Base-by-base conservation (phyloP, 2,888 invertebrate genomes). In the Chymomyza procnemis region DNA sequence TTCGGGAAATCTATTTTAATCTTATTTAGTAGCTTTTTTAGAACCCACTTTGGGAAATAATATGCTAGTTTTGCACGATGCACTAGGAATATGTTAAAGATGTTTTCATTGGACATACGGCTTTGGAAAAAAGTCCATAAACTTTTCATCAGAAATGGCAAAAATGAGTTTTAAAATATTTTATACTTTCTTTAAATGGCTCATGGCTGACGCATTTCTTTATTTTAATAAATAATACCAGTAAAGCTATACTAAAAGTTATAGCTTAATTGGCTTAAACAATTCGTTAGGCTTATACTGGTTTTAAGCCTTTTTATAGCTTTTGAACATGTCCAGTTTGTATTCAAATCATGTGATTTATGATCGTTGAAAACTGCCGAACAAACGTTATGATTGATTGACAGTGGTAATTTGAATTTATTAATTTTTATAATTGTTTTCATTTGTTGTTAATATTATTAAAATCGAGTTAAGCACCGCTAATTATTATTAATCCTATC, bases 391-490 rank as follows among this genome's bases (percentile, higher is more conserved):
- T 80, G 86, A 83, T 80, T 80, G 75, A 82, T 85, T 58, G 73
- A 58, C 74, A 48, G 73, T 61, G 46, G 64, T 67, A 72, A 80
- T 71, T 73, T 73, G 64, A 64, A 73, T 62, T 58, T 78, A 83
- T 81, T 76, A 73, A 80, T 68, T 69, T 69, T 74, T 85, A 79
- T 69, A 75, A 76, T 66, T 73, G 66, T 71, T 72, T 73, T 70
- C 12, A 3, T 81, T 75, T 83, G 80, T 76, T 73, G 71, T 78
- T 61, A 74, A 76, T 64, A 67, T 77, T 63, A 71, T 80, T 80
- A 74, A 75, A 81, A 79, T 74, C 65, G 81, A 80, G 73, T 83
- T 78, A 80, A 80, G 66, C 80, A 78, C 75, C 74, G 78, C 74
- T 81, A 74, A 85, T 81, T 81, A 73, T 64, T 70, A 61, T 71